These are phyloP conservation scores for Carpatolechia fugitivella DNA, from an alignment of 2,888 invertebrate species.

Conservation along the genomic window DNA sequence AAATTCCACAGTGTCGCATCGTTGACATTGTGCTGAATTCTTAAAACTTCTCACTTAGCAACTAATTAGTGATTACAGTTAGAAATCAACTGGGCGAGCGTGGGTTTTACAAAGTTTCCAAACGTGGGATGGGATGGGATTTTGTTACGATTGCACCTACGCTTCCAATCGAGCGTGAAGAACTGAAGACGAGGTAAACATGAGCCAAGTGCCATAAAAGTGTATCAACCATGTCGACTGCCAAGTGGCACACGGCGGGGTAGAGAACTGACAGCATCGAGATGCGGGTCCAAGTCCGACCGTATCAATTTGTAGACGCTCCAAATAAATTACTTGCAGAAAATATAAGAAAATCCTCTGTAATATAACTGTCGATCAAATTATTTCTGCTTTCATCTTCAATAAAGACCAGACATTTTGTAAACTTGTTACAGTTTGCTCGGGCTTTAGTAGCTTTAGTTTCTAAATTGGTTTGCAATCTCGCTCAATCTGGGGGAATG, in stretches of 20 bases:
- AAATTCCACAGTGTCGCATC: neutral
- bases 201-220: neutral
- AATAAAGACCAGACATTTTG: neutral
- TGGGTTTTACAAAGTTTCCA: neutral
- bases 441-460: neutral
- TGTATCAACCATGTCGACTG: neutral
- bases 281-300: neutral
- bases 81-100: neutral
- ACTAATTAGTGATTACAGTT: neutral
- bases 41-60: neutral
- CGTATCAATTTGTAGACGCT: neutral
- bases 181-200: neutral
- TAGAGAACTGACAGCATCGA: neutral
- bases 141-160: neutral
- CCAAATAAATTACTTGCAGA: neutral
- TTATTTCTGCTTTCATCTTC: neutral
- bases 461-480: neutral
- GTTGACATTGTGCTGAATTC: constrained; percentile 5
- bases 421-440: neutral
- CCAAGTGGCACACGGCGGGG: neutral
- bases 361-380: neutral
- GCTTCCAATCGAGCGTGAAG: constrained; percentile 1
- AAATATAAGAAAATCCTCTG: neutral
- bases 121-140: neutral
- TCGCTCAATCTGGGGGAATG: neutral